Percentiles rank a stretch among this genome's conserved stretches.
Evolutionary conservation across 2,113 vertebrate genomes (phyloP).

Genomic region (Tragelaphus buxtoni): DNA sequence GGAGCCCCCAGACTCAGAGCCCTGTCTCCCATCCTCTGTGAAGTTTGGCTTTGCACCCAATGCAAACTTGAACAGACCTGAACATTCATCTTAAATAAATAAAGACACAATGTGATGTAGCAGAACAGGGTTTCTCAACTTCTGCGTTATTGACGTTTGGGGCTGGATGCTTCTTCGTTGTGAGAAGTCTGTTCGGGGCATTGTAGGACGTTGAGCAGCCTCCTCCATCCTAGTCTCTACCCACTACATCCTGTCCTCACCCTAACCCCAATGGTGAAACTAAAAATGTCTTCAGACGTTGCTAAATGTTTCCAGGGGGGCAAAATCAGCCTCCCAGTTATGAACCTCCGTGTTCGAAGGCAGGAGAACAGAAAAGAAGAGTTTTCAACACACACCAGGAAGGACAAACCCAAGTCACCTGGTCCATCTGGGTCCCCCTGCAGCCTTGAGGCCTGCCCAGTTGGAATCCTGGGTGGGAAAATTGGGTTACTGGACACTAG

Average conservation of each 20-base stretch:
- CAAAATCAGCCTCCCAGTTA: background rate
- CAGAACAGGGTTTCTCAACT: background rate
- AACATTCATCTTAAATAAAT: background rate
- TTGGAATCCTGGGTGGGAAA: background rate
- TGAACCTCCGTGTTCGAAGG: background rate
- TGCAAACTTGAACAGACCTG: background rate
- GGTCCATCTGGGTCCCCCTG: background rate
- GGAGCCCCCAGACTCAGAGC: background rate
- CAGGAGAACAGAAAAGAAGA: background rate
- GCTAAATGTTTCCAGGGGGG: background rate
- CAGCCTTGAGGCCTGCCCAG: background rate
- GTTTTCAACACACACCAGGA: background rate
- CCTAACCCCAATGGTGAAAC: background rate
- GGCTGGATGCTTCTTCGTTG: background rate
- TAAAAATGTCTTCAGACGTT: background rate
- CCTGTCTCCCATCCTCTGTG: background rate
- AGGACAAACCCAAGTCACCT: background rate
- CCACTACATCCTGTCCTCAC: background rate
- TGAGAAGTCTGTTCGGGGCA: background rate
- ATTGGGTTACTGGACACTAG: background rate
- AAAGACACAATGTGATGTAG: background rate
- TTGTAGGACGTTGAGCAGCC: background rate
- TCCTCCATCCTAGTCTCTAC: background rate
- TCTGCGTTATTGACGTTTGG: background rate
- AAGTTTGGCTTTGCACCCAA: background rate